Percentiles rank a stretch among this genome's conserved stretches.
Evolutionary conservation across 1,140 invertebrate genomes (phyloP).

Genomic region (Bombus soroeensis): DNA sequence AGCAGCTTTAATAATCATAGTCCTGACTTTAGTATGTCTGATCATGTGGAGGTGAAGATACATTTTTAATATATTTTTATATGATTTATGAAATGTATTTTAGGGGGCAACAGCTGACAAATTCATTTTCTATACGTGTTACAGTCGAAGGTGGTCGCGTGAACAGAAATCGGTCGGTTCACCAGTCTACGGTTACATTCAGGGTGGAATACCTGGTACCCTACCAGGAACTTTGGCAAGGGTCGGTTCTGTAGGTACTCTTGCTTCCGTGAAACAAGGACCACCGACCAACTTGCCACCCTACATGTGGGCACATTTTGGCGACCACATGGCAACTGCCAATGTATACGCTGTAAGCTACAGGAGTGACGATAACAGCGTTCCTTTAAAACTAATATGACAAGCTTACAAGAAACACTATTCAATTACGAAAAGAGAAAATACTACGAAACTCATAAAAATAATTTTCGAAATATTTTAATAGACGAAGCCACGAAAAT

Average conservation of each 20-base stretch:
- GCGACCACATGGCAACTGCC: conserved; percentile 91
- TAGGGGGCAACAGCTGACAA: accelerated
- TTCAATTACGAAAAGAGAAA: too few relatives aligned
- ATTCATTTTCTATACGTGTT: conserved; percentile 25
- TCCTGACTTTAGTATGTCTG: conserved; percentile 92
- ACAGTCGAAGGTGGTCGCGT: conserved; percentile 92
- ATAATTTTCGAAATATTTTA: too few relatives aligned
- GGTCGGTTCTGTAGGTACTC: conserved; percentile 82
- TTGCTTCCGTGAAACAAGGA: conserved; percentile 84
- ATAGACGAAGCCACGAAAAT: too few relatives aligned
- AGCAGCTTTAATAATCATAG: conserved; percentile 93
- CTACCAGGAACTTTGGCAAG: conserved; percentile 74
- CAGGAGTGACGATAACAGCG: neutral
- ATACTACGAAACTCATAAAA: too few relatives aligned
- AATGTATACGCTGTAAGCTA: conserved; percentile 91
- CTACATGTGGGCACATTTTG: conserved; percentile 90
- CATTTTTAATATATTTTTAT: neutral
- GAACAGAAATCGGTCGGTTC: conserved; percentile 92
- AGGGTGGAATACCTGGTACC: conserved; percentile 84
- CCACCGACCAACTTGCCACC: conserved; percentile 78
- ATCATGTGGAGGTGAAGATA: conserved; percentile 92
- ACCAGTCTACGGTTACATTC: conserved; percentile 92
- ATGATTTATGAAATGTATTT: neutral
- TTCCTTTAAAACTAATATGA: neutral
- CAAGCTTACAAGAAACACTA: neutral